Base-by-base conservation (phyloP, 30 jellyfish, hydroid and myxozoan species). In the Haliclystus octoradiatus region DNA sequence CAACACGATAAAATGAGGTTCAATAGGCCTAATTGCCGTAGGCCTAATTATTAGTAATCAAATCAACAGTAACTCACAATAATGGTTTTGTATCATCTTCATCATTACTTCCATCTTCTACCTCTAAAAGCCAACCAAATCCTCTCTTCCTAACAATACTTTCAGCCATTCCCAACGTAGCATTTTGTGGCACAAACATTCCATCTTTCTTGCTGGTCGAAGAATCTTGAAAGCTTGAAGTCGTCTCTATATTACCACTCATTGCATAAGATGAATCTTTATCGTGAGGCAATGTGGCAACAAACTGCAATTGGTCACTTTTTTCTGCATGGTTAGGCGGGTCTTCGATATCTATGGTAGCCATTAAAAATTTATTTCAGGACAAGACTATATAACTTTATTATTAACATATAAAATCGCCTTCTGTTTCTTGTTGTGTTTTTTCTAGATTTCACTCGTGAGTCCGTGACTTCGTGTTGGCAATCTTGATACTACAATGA, bases 101-200 rank as follows among this genome's bases (percentile, higher is more conserved):
- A 26, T 78, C 92, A 32, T 86, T 94, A 33, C 79, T 94, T 26
- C 31, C 69, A 19, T 86, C 96, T 66, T 86, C 96, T 2, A 86
- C 79, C 52, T 86, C 96, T 1, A 86, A 70, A 34, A 86, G 73
- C 96, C 96, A 86, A n/a, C 94, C 86, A 51, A 86, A 78, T 3
- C 96, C 96, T 52, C 81, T 69, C 29, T 70, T 86, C 29, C 40
- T 75, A 28, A 86, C 52, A n/a, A 86, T 70, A 28, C 49, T 62
- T 26, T 69, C 63, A 0, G 94, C 66, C 31, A 78, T 62, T 26
- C 81, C 81, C 57, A 40, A 40, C 57, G 57, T 40, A 19, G 57
- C 57, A 19, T 40, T 40, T 40, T 40, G 57, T 5, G 57, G 57
- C 57, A 40, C 57, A 9, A 40, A 40, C 57, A 40, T 5, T 5